Evolutionary conservation across 30 jellyfish, hydroid and myxozoan genomes (phyloP), one percentile per base, ranked within the genome.

Genomic region (Nemopilema nomurai): DNA sequence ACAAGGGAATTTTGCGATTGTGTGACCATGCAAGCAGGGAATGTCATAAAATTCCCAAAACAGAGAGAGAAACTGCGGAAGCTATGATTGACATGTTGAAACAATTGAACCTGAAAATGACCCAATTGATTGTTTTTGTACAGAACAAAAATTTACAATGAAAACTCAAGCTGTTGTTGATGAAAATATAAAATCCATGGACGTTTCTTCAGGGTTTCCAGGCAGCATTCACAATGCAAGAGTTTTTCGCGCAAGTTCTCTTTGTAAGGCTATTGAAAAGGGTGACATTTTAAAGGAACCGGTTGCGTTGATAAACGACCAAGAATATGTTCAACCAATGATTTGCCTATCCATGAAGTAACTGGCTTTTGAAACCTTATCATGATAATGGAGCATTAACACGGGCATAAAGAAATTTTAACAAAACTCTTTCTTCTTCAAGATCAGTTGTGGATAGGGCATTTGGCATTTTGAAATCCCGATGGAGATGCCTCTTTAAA

Each of bases 171-270:
- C 57, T 41, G 57, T 41, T 3, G 94, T 68, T 16, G 94, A 67
- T 28, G 87, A 51, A 65, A 57, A 81, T 22, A 29, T 21, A 24
- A 81, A n/a, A 27, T 89, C 73, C 51, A 20, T 81, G 17, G 94
- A 82, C 50, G 88, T 85, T 18, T 50, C 91, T 28, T 33, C 96
- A 18, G 97, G 94, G 22, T 89, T 30, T 76, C 97, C 94, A 19
- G 90, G 95, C 51, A 89, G 94, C 67, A 74, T 89, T 51, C 90
- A 89, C 74, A 90, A 88, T 81, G 83, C 92, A 28, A 71, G 96
- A 57, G 92, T 88, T 26, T 28, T 71, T 0, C 88, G 89, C 21
- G 76, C 74, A 6, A 49, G 69, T 52, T 4, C 50, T 0, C 6
- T 41, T 41, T 41, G 1, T 50, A 57, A 51, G 3, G 50, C 33